phyloP scores from a whole-genome alignment of 2,113 vertebrate genomes.

The Pelvicachromis taeniatus region DNA sequence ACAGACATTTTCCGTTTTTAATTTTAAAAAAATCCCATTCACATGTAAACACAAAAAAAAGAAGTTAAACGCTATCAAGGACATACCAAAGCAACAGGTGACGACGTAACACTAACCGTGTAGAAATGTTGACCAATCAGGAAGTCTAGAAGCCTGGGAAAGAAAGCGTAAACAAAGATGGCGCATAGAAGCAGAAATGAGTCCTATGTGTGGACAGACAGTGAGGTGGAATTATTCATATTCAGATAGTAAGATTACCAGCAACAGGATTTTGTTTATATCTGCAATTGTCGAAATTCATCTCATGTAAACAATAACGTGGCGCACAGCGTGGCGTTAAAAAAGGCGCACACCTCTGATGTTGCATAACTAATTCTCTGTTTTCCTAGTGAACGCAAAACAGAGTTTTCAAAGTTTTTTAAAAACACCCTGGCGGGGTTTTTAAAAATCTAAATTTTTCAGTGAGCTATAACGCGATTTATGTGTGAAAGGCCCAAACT shows the following conservation, averaged over 20 bases:
- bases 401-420: neutral
- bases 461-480: no score
- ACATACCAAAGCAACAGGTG: neutral
- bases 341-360: neutral
- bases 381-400: neutral
- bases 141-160: neutral
- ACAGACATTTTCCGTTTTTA: accelerated
- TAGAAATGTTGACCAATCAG: neutral
- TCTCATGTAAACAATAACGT: neutral
- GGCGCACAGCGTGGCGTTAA: neutral
- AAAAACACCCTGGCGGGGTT: no score
- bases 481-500: neutral
- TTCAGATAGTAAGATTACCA: neutral
- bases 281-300: neutral
- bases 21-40: neutral
- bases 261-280: neutral
- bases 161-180: neutral
- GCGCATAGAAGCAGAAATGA: neutral
- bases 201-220: neutral
- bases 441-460: no score
- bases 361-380: neutral
- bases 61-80: neutral
- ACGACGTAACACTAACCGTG: neutral
- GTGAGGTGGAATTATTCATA: neutral
- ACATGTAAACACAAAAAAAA: neutral